phyloP scores from a whole-genome alignment of 1,140 invertebrate genomes.

The Elysia chlorotica region DNA sequence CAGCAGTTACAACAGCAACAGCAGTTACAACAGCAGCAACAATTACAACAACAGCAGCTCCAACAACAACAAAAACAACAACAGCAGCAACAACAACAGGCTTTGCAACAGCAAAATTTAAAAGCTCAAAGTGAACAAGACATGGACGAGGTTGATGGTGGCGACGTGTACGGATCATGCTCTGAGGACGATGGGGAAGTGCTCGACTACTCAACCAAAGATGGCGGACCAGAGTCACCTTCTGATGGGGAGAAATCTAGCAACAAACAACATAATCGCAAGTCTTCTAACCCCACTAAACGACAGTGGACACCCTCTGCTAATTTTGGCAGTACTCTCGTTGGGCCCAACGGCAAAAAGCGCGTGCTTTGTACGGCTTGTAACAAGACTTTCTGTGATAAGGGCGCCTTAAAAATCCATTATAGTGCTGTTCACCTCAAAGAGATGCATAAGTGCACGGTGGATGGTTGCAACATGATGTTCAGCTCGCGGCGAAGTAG shows the following conservation, averaged over 20 bases:
- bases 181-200: slow-evolving; percentile 24
- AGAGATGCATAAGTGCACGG: slow-evolving; percentile 99
- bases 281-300: slow-evolving; percentile 86
- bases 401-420: slow-evolving; percentile 96
- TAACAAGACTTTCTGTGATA: slow-evolving; percentile 99
- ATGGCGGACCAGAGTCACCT: slow-evolving; percentile 30
- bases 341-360: slow-evolving; percentile 69
- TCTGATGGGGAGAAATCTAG: slow-evolving; percentile 58
- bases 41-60: slow-evolving; percentile 2
- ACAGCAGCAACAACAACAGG: slow-evolving; percentile 22
- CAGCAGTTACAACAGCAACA: background rate
- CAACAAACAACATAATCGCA: slow-evolving; percentile 68
- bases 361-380: slow-evolving; percentile 98
- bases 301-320: slow-evolving; percentile 83
- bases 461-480: slow-evolving; percentile 99
- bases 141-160: slow-evolving; percentile 5
- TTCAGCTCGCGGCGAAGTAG: slow-evolving; percentile 94
- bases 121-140: background rate
- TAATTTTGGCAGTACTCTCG: slow-evolving; percentile 55
- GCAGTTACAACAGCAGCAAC: background rate
- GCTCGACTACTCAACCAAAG: slow-evolving; percentile 46
- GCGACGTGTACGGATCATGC: background rate
- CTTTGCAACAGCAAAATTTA: background rate
- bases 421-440: slow-evolving; percentile 96
- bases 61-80: slow-evolving; percentile 14